Evolutionary conservation across 2,113 vertebrate genomes (phyloP).

Genomic region (Phycodurus eques): DNA sequence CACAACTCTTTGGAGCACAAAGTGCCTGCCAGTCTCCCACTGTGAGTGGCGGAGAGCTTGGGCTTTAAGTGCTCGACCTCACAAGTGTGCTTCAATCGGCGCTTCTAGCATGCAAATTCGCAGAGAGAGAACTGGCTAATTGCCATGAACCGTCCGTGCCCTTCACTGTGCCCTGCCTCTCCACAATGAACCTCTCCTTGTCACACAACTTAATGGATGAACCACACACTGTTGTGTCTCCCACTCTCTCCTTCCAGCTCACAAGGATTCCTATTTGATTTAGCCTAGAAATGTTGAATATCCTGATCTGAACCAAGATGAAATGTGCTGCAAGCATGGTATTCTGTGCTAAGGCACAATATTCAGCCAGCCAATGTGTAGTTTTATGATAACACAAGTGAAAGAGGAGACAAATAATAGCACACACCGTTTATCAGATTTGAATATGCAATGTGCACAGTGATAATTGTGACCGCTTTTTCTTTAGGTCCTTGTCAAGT

Average conservation of each 20-base stretch:
- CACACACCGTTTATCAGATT: conserved; percentile 35
- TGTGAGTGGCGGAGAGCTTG: not conserved
- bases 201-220: conserved; percentile 56
- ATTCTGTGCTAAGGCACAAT: not conserved
- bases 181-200: conserved; percentile 48
- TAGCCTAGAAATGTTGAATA: conserved; percentile 16
- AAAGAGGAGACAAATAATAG: conserved; percentile 30
- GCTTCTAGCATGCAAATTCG: conserved; percentile 34
- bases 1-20: conserved; percentile 7
- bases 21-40: conserved; percentile 8
- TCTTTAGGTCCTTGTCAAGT: conserved; percentile 59
- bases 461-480: conserved; percentile 71
- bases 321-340: not conserved
- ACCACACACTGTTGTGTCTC: conserved; percentile 35
- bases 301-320: conserved; percentile 1
- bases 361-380: conserved; percentile 8
- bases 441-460: conserved; percentile 60
- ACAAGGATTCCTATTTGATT: conserved; percentile 14
- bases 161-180: conserved; percentile 41
- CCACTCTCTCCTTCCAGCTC: conserved; percentile 13
- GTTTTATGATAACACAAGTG: conserved; percentile 22
- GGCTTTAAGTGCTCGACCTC: conserved; percentile 16
- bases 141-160: conserved; percentile 56
- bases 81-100: conserved; percentile 9
- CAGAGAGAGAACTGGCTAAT: conserved; percentile 55